A percentile compares a stretch with the other conserved stretches of the same genome.
These are phyloP conservation scores for Smittia aterrima DNA, from an alignment of 2,888 invertebrate genomes.

Conservation along the genomic window DNA sequence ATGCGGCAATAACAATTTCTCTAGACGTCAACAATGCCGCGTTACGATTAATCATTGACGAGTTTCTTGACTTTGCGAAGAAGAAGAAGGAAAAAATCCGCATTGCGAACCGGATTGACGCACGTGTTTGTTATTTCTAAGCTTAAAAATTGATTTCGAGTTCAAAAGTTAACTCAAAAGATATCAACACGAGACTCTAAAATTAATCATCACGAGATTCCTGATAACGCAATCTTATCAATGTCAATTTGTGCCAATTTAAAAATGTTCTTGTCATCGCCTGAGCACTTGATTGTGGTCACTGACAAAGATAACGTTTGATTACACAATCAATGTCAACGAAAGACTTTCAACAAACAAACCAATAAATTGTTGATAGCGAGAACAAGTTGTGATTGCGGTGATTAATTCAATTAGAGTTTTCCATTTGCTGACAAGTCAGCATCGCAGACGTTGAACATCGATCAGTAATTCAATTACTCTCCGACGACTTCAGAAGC, in stretches of 20 bases:
- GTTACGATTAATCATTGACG: neutral
- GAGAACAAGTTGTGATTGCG: too few species aligned
- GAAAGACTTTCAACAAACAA: too few species aligned
- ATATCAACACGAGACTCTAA: neutral
- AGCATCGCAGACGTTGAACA: neutral
- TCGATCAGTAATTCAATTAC: slow-evolving; percentile 2
- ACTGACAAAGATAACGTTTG: neutral
- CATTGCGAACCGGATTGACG: neutral
- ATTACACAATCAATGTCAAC: too few species aligned
- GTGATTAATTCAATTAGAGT: too few species aligned
- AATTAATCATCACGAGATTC: slow-evolving; percentile 3
- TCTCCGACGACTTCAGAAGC: neutral
- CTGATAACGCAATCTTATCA: neutral
- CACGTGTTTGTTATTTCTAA: neutral
- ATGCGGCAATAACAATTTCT: neutral
- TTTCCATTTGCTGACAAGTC: neutral
- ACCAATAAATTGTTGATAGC: too few species aligned
- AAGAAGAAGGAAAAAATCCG: neutral
- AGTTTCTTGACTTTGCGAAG: neutral
- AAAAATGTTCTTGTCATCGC: neutral
- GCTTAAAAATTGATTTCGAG: neutral
- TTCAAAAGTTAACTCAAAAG: neutral
- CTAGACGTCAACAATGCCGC: neutral
- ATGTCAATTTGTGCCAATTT: neutral
- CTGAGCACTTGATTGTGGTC: slow-evolving; percentile 3